Evolutionary conservation across 2,113 vertebrate species (phyloP).

Genomic region (Eleginops maclovinus): DNA sequence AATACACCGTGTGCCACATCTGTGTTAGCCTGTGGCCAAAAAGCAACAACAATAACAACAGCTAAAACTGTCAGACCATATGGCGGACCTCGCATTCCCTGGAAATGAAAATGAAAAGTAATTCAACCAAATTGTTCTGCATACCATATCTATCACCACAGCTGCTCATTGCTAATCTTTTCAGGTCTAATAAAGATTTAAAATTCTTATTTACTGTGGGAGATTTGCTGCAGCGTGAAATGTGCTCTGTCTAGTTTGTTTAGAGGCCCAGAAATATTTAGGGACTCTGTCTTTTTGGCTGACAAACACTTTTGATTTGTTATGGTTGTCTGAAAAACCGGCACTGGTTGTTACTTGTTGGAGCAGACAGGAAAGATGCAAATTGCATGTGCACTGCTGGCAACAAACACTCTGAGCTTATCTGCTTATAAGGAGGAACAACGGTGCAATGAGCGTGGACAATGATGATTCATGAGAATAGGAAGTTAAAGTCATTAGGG

Average conservation of each 20-base stretch:
- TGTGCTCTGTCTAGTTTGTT: constrained; percentile 68
- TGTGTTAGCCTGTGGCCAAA: constrained; percentile 58
- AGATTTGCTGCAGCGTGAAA: constrained; percentile 43
- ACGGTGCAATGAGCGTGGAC: constrained; percentile 11
- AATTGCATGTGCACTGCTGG: constrained; percentile 31
- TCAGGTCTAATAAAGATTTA: constrained; percentile 43
- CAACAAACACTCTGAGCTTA: background rate
- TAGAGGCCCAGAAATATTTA: constrained; percentile 79
- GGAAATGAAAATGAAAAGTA: constrained; percentile 26
- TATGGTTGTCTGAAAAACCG: constrained; percentile 67
- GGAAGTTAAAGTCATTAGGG: constrained; percentile 61
- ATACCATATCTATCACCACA: constrained; percentile 35
- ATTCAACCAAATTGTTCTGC: constrained; percentile 28
- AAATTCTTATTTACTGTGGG: constrained; percentile 58
- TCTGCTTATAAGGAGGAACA: constrained; percentile 53
- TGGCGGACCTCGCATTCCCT: constrained; percentile 3
- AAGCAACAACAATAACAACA: constrained; percentile 42
- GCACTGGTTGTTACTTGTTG: constrained; percentile 28
- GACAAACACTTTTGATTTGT: constrained; percentile 78
- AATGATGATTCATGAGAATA: constrained; percentile 59
- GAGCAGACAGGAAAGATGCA: constrained; percentile 41
- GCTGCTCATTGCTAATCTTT: constrained; percentile 50
- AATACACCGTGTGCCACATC: constrained; percentile 60
- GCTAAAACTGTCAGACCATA: constrained; percentile 40
- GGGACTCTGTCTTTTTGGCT: constrained; percentile 72